phyloP scores from a whole-genome alignment of 1,140 invertebrate species.

The Aradophagus sp. region DNA sequence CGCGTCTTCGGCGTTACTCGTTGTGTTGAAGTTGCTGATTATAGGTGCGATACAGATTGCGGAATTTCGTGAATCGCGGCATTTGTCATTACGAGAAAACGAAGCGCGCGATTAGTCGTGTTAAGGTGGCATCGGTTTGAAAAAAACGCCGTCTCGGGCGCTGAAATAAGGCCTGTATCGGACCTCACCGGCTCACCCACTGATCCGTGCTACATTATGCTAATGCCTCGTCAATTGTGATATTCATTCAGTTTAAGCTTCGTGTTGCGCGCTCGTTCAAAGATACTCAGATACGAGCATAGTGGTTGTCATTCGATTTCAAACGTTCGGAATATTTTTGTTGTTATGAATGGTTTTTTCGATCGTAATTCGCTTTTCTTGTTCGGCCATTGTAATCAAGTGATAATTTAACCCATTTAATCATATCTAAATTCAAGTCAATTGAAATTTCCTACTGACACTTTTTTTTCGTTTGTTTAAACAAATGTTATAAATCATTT shows the following conservation, averaged over 20 bases:
- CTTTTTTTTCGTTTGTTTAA: no score
- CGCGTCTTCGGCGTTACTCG: no score
- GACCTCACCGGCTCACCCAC: conserved; percentile 65
- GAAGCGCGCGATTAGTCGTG: conserved; percentile 38
- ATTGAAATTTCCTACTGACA: no score
- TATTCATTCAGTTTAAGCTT: conserved; percentile 68
- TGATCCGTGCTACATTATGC: conserved; percentile 67
- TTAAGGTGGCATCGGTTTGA: conserved; percentile 57
- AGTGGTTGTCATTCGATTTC: conserved; percentile 62
- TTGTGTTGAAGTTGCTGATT: no score
- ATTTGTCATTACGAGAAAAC: conserved; percentile 40
- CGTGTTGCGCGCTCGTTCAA: conserved; percentile 66
- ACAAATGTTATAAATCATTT: no score
- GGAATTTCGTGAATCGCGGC: conserved; percentile 32
- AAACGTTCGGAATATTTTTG: conserved; percentile 16
- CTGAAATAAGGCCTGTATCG: conserved; percentile 57
- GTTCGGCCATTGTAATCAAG: no score
- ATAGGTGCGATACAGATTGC: conserved; percentile 11
- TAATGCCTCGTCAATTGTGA: conserved; percentile 68
- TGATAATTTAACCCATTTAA: no score
- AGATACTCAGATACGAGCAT: conserved; percentile 62
- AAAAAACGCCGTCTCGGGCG: conserved; percentile 49
- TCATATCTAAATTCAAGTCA: no score
- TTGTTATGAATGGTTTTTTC: no score
- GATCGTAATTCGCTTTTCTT: no score